These are phyloP conservation scores for Acyrthosiphon pisum DNA, from an alignment of 1,140 invertebrate species.

Conservation along the genomic window DNA sequence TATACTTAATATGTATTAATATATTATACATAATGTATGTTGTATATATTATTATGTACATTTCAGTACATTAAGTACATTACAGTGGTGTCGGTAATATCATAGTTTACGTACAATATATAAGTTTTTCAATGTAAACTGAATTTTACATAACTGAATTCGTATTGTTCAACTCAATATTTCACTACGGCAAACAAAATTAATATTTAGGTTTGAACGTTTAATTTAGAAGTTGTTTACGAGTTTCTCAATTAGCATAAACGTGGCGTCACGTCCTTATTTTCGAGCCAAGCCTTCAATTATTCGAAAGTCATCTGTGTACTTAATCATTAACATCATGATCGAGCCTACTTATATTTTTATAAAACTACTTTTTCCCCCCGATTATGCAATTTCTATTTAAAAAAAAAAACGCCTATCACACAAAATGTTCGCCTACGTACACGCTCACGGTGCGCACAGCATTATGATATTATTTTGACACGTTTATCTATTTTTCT, in stretches of 20 bases:
- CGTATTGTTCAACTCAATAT: neutral
- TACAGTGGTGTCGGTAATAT: neutral
- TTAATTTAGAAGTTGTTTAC: neutral
- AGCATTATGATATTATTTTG: neutral
- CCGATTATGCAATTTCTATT: constrained; percentile 19
- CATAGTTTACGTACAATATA: neutral
- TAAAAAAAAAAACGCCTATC: neutral
- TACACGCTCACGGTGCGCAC: neutral
- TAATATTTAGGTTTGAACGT: neutral
- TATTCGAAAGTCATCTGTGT: constrained; percentile 41
- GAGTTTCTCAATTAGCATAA: constrained; percentile 25
- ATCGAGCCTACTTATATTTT: constrained; percentile 32
- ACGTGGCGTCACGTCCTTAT: constrained; percentile 21
- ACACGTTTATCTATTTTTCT: constrained; percentile 1
- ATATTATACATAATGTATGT: too few species aligned
- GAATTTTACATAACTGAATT: neutral
- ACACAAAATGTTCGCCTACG: neutral
- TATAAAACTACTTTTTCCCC: constrained; percentile 2
- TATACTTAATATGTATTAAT: neutral
- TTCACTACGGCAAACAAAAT: neutral
- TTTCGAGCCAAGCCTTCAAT: constrained; percentile 22
- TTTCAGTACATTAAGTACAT: neutral
- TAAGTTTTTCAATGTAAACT: neutral
- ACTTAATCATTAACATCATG: constrained; percentile 14
- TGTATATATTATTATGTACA: neutral